Evolutionary conservation across 2,113 vertebrate species (phyloP), one percentile per base, ranked within the genome.

Genomic region (Ciconia maguari): DNA sequence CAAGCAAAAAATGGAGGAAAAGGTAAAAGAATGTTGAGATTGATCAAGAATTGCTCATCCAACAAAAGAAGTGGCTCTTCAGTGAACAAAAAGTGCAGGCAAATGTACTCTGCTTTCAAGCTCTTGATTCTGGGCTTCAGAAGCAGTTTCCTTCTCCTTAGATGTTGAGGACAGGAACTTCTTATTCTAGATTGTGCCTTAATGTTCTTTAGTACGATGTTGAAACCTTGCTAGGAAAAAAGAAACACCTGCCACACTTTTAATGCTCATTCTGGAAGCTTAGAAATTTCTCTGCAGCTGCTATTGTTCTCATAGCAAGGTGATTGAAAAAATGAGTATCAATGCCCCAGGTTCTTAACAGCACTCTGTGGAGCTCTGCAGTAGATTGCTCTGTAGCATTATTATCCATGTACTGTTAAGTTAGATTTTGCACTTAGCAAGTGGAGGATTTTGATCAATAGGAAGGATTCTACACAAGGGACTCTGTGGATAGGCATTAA

Each of bases 361-460:
- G 46, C 46, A 42, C 58, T 94, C 94, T 0, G 0, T 0, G 7
- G 87, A 94, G 72, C 57, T 87, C 84, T 89, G 87, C 1, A 0
- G 69, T 84, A 87, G 89, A 94, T 83, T 93, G 62, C 78, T 72
- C 86, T 87, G 54, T 2, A 4, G 44, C 6, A 7, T 93, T 95
- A 88, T 90, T 95, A 87, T 78, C 95, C 64, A 10, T 54, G 77
- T 93, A 61, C 83, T 77, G 57, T 78, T 97, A 90, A 93, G 76
- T 42, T 93, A 77, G 62, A 85, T 93, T 94, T 90, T 93, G 58
- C 83, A 89, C 82, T 93, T 91, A 80, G 61, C 36, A 70, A 85
- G 83, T 84, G 77, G 57, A 93, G 71, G 62, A 84, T 92, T 96
- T 97, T 96, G 93, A 96, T 96, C 96, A 97, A 96, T 90, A 86